Evolutionary conservation across 2,797 vertebrate genomes (phyloP).

Genomic region (Sternarchorhynchus goeldii): DNA sequence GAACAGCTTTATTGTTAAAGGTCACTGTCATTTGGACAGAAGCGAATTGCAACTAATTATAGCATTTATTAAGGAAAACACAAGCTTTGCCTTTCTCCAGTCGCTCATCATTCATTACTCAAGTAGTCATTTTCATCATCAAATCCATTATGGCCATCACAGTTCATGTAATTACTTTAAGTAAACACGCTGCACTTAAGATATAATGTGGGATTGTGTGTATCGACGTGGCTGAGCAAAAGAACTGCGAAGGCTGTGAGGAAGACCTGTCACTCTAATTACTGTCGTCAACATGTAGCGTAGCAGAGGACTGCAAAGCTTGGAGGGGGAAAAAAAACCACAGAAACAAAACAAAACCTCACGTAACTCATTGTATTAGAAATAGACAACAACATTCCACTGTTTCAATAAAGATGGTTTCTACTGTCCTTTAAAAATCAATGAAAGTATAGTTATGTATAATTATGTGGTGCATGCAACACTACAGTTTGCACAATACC

Average conservation of each 20-base stretch:
- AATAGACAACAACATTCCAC: no score
- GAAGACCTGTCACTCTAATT: background rate
- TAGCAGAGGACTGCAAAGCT: background rate
- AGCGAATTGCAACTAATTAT: constrained; percentile 58
- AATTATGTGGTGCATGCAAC: no score
- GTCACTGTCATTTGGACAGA: constrained; percentile 57
- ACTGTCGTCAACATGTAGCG: constrained; percentile 16
- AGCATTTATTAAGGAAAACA: constrained; percentile 48
- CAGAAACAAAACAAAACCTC: no score
- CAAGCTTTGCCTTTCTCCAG: constrained; percentile 8
- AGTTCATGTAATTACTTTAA: constrained; percentile 23
- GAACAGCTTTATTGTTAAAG: constrained; percentile 58
- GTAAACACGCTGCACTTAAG: constrained; percentile 36
- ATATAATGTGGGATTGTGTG: background rate
- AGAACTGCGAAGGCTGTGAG: constrained; percentile 8
- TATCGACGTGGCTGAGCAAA: constrained; percentile 13
- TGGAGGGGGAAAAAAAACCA: constrained; percentile 4
- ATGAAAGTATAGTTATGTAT: no score
- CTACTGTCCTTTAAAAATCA: no score
- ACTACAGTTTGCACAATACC: no score
- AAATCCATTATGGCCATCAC: constrained; percentile 16
- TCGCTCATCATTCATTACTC: constrained; percentile 36
- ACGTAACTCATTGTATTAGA: no score
- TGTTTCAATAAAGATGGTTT: no score
- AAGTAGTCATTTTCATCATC: constrained; percentile 35